Conservation (phyloP, 2,888 invertebrate species). For the Ariolimax columbianus region DNA sequence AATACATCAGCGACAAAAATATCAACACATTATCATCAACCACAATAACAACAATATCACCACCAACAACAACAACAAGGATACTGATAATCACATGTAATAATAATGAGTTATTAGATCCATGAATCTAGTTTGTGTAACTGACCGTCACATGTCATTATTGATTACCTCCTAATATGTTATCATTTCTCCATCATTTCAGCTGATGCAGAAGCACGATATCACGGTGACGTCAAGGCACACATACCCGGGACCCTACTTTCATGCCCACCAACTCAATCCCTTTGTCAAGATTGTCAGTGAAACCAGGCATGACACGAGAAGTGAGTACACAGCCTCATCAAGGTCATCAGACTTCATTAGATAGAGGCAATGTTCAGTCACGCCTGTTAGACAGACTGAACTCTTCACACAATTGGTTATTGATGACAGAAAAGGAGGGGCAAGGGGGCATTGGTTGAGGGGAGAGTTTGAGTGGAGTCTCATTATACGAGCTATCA, state of each 20-base stretch:
- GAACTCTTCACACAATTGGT: not conserved
- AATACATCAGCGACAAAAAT: too few relatives aligned
- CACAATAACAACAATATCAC: too few relatives aligned
- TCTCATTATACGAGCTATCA: too few relatives aligned
- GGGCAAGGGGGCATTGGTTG: too few relatives aligned
- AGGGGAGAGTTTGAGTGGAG: too few relatives aligned
- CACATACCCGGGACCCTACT: conserved; percentile 83
- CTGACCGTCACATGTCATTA: too few relatives aligned
- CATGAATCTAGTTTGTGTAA: too few relatives aligned
- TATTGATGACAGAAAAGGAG: not conserved
- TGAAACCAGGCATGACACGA: conserved; percentile 89
- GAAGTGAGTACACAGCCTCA: conserved; percentile 83
- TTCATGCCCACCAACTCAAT: conserved; percentile 88
- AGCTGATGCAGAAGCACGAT: conserved; percentile 85
- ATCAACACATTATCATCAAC: too few relatives aligned
- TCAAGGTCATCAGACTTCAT: not conserved
- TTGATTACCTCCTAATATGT: too few relatives aligned
- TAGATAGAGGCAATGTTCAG: not conserved
- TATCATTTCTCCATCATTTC: conserved; percentile 60
- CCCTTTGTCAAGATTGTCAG: conserved; percentile 90
- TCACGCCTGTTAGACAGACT: not conserved
- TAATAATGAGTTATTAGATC: too few relatives aligned
- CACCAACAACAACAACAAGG: too few relatives aligned
- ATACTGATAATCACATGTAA: too few relatives aligned
- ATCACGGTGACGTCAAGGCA: conserved; percentile 76